Evolutionary conservation across 2,113 vertebrate species (phyloP), one percentile per base, ranked within the genome.

Genomic region (Pachypanchax playfairii): DNA sequence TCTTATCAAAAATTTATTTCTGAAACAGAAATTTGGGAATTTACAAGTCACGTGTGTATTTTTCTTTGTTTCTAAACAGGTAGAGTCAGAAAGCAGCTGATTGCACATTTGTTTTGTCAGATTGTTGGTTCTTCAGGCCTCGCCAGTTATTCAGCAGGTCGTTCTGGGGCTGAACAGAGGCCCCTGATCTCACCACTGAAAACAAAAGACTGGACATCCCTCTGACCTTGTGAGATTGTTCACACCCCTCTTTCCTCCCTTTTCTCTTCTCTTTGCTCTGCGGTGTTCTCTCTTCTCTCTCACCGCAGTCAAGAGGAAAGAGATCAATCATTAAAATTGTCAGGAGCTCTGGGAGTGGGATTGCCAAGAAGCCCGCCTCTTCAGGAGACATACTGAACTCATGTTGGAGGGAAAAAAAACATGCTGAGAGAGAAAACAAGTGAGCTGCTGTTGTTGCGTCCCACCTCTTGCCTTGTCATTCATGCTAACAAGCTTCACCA

Each of bases 261-360:
- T 15, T 55, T 28, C 29, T 43, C 54, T 55, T 64, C 52, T 47
- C 56, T 70, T 43, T 44, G 15, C 41, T 7, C 59, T 52, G 47
- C 44, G 41, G 67, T 50, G 48, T 51, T 14, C 25, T 75, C 33
- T 53, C 55, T 66, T 75, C 60, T 52, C 65, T 79, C 73, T 79
- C 59, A 46, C 63, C 38, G 14, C 59, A 52, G 75, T 70, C 73
- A 65, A 67, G 75, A 82, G 61, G 36, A 58, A 53, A 56, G 77
- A 54, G 61, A 88, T 89, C 82, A 86, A 86, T 90, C 87, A 80
- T 79, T 75, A 58, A 79, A 85, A 87, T 75, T 84, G 85, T 82
- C 77, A 44, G 24, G 70, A 71, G 77, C 80, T 65, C 8, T 41
- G 67, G 66, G 74, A 80, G 75, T 35, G 65, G 48, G 85, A 77